A percentile compares a stretch with the other conserved stretches of the same genome.
These are phyloP conservation scores for Sterrhoptilus dennistouni DNA, from an alignment of 2,113 vertebrate species.

Conservation along the genomic window DNA sequence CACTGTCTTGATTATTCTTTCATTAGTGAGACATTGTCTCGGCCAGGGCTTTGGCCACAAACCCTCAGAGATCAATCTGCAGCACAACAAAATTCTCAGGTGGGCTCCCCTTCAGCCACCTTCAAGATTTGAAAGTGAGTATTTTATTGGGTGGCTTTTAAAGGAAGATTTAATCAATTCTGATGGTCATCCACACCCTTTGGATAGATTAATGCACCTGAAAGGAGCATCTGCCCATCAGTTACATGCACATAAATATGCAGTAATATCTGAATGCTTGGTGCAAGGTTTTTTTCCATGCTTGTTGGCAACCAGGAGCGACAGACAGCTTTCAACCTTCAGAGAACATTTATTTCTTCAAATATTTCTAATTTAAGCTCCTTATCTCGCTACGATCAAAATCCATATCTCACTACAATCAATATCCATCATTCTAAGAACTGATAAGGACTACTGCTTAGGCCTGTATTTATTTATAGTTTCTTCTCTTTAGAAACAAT, in stretches of 20 bases:
- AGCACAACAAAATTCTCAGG: neutral
- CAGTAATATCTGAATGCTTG: neutral
- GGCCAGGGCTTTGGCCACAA: neutral
- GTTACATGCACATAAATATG: neutral
- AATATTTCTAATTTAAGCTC: neutral
- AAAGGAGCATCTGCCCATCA: neutral
- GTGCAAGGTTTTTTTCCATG: neutral
- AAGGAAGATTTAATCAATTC: neutral
- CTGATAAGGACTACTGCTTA: neutral
- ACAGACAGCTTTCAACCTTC: neutral
- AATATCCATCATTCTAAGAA: neutral
- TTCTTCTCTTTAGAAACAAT: neutral
- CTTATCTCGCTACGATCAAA: neutral
- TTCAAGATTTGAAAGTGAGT: neutral
- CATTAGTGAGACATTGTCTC: neutral
- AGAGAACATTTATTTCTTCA: neutral
- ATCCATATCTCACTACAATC: neutral
- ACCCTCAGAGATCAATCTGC: neutral
- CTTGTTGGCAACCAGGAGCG: neutral
- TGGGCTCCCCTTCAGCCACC: neutral
- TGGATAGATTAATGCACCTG: neutral
- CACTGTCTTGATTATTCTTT: neutral
- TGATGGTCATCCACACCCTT: neutral
- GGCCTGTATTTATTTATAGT: neutral
- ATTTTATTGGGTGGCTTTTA: neutral